These are phyloP conservation scores for Microctonus brassicae DNA, from an alignment of 2,888 invertebrate genomes.

Conservation along the genomic window DNA sequence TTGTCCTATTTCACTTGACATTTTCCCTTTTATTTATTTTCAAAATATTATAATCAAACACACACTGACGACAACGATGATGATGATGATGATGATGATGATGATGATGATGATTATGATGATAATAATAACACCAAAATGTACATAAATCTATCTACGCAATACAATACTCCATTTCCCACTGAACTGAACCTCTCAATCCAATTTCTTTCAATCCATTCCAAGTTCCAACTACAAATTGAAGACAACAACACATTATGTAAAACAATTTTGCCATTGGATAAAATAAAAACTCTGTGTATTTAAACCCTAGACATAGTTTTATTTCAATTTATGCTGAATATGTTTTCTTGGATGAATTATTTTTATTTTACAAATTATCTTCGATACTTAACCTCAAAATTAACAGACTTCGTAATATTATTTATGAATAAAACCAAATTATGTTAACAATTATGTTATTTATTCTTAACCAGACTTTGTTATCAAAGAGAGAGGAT, in stretches of 20 bases:
- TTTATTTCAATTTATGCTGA: background rate
- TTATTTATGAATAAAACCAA: background rate
- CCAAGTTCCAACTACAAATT: too few relatives aligned
- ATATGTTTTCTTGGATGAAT: background rate
- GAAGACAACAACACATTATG: background rate
- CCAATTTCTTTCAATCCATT: too few relatives aligned
- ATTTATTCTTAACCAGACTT: background rate
- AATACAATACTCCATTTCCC: conserved; percentile 16
- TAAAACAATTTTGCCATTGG: background rate
- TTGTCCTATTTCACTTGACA: conserved; percentile 4
- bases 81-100: background rate
- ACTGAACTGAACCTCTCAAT: background rate
- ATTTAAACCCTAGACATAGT: background rate
- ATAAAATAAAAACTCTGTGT: background rate
- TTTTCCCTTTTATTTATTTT: conserved; percentile 12
- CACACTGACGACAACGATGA: too few relatives aligned
- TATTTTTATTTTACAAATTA: background rate
- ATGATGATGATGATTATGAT: background rate
- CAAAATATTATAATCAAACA: background rate
- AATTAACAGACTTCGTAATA: background rate
- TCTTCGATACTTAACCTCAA: background rate
- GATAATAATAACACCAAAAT: background rate
- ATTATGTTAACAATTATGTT: background rate
- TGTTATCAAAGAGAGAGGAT: background rate
- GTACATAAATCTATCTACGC: background rate